Conservation (phyloP, 37 sponge, comb jelly and placozoan species). For the Aplysina aerophoba region DNA sequence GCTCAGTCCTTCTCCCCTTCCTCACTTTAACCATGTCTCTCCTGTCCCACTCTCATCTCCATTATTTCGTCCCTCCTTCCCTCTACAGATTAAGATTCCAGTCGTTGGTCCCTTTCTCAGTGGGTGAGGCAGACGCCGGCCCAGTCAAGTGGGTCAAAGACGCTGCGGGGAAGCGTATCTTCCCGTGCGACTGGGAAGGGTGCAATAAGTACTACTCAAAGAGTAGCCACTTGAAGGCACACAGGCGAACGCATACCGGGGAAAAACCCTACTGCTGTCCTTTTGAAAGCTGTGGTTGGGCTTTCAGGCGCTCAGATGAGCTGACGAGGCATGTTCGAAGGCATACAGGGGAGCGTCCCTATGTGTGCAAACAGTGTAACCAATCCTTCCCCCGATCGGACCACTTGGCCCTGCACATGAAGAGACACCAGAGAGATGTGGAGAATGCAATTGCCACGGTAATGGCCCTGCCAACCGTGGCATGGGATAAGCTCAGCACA, state of each 20-base stretch:
- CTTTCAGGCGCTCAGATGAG: slow-evolving; percentile 44
- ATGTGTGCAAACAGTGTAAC: slow-evolving; percentile 37
- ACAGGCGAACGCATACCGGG: slow-evolving; percentile 40
- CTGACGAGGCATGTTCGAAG: slow-evolving; percentile 38
- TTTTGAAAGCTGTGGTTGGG: slow-evolving; percentile 34
- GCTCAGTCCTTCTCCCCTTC: no score
- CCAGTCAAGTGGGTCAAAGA: slow-evolving; percentile 29
- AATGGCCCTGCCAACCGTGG: slow-evolving; percentile 20
- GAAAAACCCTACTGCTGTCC: slow-evolving; percentile 47
- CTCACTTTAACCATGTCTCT: no score
- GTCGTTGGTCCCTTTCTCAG: neutral
- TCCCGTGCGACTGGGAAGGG: slow-evolving; percentile 24
- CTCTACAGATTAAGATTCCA: neutral
- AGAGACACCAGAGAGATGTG: slow-evolving; percentile 38
- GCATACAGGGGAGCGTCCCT: slow-evolving; percentile 42
- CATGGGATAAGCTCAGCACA: slow-evolving; percentile 6
- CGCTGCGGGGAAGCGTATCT: slow-evolving; percentile 25
- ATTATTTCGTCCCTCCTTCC: no score
- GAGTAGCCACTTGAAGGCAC: slow-evolving; percentile 42
- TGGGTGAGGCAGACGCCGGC: neutral
- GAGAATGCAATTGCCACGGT: slow-evolving; percentile 29
- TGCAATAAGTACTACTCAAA: slow-evolving; percentile 36
- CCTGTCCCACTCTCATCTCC: no score
- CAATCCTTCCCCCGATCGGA: slow-evolving; percentile 39
- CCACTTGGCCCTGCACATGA: slow-evolving; percentile 39